Evolutionary conservation across 2,113 vertebrate genomes (phyloP), one percentile per base, ranked within the genome.

Genomic region (Zosterops lateralis): DNA sequence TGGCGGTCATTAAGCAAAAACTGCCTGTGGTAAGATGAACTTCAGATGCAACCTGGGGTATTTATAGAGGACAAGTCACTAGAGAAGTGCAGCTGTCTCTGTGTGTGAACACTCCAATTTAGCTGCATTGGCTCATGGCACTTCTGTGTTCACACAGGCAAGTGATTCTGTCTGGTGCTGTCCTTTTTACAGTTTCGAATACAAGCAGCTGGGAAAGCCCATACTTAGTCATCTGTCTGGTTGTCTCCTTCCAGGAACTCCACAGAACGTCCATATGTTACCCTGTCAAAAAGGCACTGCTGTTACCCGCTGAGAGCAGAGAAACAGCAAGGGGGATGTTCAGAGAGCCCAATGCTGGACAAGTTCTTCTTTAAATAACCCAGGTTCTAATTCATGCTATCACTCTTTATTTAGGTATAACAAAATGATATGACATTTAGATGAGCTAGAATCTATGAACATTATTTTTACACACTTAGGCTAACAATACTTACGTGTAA

Each of bases 201-300:
- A 86, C 1, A 9, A 86, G 92, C 90, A 95, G 44, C 87, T 96
- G 93, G 92, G 76, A 89, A 94, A 96, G 50, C 80, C 92, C 72
- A 2, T 80, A 76, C 54, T 93, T 92, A 90, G 76, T 89, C 89
- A 80, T 90, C 89, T 68, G 84, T 40, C 93, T 90, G 19, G 45
- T 80, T 80, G 10, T 73, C 54, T 94, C 72, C 67, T 95, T 95
- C 87, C 84, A 96, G 93, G 84, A 89, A 89, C 57, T 85, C 75
- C 66, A n/a, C 76, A 83, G 72, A 89, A 76, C 65, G 18, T 26
- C 92, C 95, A 94, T 93, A 96, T 96, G 93, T 76, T 83, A 86
- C 44, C 40, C 26, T 90, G 72, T 76, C 72, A 92, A 76, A 96
- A 73, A 19, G 58, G 31, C 50, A 53, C 12, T 56, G 67, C 67